phyloP scores from a whole-genome alignment of 2,888 invertebrate genomes.

The Dryadula phaetusa region DNA sequence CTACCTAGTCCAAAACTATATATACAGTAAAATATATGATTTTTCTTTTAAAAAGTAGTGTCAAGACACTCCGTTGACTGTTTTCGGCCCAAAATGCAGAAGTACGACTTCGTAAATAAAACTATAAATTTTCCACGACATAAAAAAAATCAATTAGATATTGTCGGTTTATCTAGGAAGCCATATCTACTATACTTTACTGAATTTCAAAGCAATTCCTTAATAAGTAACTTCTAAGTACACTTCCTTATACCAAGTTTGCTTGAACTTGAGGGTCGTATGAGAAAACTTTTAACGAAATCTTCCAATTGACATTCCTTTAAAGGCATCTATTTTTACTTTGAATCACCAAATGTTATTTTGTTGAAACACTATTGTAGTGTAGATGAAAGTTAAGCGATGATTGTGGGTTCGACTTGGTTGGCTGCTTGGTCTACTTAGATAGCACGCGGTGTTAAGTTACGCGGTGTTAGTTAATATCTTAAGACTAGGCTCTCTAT shows the following conservation, averaged over 20 bases:
- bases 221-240: slow-evolving; percentile 21
- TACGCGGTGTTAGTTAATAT: too few species aligned
- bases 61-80: too few species aligned
- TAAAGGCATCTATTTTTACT: slow-evolving; percentile 13
- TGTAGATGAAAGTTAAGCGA: too few species aligned
- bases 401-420: neutral
- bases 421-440: neutral
- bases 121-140: too few species aligned
- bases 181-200: neutral
- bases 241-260: slow-evolving; percentile 11
- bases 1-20: too few species aligned
- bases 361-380: neutral
- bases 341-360: neutral
- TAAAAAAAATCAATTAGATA: neutral
- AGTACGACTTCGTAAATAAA: too few species aligned
- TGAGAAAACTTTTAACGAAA: slow-evolving; percentile 25
- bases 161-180: neutral
- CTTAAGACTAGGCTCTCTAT: too few species aligned
- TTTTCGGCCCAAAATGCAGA: too few species aligned
- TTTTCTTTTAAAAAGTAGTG: too few species aligned
- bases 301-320: slow-evolving; percentile 18
- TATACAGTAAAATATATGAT: too few species aligned
- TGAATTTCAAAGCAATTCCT: slow-evolving; percentile 2
- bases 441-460: too few species aligned
- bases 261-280: slow-evolving; percentile 7